phyloP scores from a whole-genome alignment of 1,140 invertebrate genomes.

The Bombus sibiricus region DNA sequence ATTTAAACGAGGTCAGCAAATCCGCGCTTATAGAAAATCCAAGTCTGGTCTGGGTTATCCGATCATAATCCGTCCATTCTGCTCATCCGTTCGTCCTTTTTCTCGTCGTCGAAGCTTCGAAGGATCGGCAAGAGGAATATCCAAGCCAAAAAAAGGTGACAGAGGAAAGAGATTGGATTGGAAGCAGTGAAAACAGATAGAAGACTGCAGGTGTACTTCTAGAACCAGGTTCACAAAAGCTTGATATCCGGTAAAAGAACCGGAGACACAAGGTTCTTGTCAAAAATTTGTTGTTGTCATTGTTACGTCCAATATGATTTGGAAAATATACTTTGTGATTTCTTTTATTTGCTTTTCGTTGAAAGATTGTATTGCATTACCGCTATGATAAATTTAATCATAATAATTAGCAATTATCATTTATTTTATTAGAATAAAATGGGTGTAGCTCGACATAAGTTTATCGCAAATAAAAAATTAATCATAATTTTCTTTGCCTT shows the following conservation, averaged over 20 bases:
- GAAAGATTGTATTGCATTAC: no score
- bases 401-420: no score
- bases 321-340: background rate
- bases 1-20: constrained; percentile 51
- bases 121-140: constrained; percentile 21
- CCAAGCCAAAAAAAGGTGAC: constrained; percentile 12
- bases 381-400: no score
- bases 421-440: no score
- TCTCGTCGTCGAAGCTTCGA: constrained; percentile 26
- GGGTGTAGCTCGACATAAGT: no score
- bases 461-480: no score
- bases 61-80: constrained; percentile 53
- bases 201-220: background rate
- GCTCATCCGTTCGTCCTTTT: constrained; percentile 22
- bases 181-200: constrained; percentile 4
- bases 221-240: background rate
- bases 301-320: background rate
- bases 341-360: background rate
- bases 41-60: constrained; percentile 35
- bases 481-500: no score
- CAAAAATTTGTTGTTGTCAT: background rate
- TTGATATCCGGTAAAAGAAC: background rate
- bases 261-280: no score
- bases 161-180: constrained; percentile 25
- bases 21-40: constrained; percentile 46